Evolutionary conservation across 1,140 invertebrate genomes (phyloP).

Genomic region (Conus betulinus): DNA sequence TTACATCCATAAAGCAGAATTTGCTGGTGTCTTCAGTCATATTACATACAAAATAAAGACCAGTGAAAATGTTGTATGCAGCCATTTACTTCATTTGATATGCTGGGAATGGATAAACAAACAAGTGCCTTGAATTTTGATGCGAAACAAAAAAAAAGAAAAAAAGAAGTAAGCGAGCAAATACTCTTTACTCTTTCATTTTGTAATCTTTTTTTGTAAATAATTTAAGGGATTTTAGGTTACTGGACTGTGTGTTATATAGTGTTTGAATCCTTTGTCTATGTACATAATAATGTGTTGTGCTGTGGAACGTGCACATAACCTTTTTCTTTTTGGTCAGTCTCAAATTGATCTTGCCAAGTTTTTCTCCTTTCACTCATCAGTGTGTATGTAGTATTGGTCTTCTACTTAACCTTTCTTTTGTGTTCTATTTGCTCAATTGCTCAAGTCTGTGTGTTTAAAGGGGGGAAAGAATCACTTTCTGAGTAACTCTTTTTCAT

Average conservation of each 20-base stretch:
- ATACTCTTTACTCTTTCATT: background rate
- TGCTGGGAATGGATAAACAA: no score
- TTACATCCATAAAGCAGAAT: no score
- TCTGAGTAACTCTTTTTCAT: background rate
- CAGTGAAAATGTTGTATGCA: no score
- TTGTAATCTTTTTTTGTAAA: background rate
- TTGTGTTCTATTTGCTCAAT: conserved; percentile 5
- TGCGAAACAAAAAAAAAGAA: background rate
- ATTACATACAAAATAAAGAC: no score
- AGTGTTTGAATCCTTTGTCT: background rate
- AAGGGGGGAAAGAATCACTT: background rate
- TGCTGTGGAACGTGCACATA: no score
- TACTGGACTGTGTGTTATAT: background rate
- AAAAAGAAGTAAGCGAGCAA: background rate
- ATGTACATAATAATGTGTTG: background rate
- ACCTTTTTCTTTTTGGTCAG: background rate
- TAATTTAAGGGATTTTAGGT: background rate
- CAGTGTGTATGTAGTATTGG: background rate
- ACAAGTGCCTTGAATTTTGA: background rate
- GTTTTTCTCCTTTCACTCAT: background rate
- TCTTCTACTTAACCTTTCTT: background rate
- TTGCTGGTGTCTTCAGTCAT: no score
- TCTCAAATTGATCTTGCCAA: conserved; percentile 7
- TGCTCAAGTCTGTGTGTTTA: background rate
- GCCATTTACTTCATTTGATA: no score